Conservation (phyloP, 2,113 vertebrate species). For the Trichomycterus rosablanca region DNA sequence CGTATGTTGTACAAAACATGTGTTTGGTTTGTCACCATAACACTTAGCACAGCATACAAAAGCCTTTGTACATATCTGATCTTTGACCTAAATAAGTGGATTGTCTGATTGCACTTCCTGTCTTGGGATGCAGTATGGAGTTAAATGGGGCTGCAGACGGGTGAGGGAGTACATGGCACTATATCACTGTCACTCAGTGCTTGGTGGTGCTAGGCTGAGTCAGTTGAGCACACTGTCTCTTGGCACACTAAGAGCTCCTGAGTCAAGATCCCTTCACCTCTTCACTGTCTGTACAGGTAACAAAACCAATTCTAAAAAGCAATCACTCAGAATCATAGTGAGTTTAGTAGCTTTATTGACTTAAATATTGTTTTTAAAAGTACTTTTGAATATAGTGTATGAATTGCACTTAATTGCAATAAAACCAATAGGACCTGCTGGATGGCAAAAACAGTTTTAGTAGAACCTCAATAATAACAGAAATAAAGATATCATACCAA, state of each 20-base stretch:
- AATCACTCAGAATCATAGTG: constrained; percentile 10
- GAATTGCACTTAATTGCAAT: too few species aligned
- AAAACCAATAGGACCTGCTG: too few species aligned
- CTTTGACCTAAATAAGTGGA: constrained; percentile 51
- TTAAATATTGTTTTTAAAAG: too few species aligned
- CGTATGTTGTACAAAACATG: neutral
- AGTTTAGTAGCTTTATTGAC: too few species aligned
- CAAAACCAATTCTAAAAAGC: too few species aligned
- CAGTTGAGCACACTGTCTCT: constrained; percentile 33
- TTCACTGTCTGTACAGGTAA: too few species aligned
- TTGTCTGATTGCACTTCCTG: constrained; percentile 57
- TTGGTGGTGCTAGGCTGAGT: constrained; percentile 35
- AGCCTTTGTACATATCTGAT: constrained; percentile 45
- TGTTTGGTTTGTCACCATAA: constrained; percentile 5
- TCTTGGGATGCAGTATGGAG: constrained; percentile 53
- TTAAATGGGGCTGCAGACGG: constrained; percentile 43
- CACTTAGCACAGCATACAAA: constrained; percentile 1
- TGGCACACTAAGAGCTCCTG: constrained; percentile 20
- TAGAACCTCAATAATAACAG: too few species aligned
- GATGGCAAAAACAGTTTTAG: too few species aligned
- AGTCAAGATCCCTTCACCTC: too few species aligned
- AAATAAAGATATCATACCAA: too few species aligned
- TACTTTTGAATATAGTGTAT: too few species aligned
- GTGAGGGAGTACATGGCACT: constrained; percentile 40
- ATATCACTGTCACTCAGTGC: constrained; percentile 40